phyloP scores from a whole-genome alignment of 2,888 invertebrate species.

The Parnassius glacialis region DNA sequence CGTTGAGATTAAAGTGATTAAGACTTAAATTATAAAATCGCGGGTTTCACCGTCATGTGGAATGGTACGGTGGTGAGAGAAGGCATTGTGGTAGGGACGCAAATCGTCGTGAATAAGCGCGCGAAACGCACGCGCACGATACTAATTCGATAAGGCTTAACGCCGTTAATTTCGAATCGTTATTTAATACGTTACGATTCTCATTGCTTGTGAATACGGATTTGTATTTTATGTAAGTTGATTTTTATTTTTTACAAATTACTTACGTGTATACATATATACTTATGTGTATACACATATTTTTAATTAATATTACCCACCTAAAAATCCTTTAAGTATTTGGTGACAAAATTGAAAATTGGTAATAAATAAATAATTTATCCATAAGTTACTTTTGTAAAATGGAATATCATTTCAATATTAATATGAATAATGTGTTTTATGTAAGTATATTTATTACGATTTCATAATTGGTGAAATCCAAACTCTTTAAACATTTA shows the following conservation, averaged over 20 bases:
- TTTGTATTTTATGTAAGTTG: conserved; percentile 7
- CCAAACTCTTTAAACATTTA: no score
- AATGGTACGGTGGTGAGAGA: conserved; percentile 25
- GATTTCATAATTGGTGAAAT: no score
- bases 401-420: no score
- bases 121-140: conserved; percentile 31
- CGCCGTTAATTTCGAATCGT: conserved; percentile 11
- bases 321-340: neutral
- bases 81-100: conserved; percentile 30
- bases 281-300: neutral
- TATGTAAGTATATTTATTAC: no score
- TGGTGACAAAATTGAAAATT: neutral
- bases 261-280: no score
- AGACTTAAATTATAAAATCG: conserved; percentile 11
- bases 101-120: conserved; percentile 30
- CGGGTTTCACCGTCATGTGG: conserved; percentile 16
- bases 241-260: neutral
- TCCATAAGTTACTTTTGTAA: no score
- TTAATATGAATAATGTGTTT: no score
- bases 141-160: conserved; percentile 3
- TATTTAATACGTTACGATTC: neutral
- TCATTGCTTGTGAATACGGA: conserved; percentile 8
- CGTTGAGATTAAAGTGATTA: conserved; percentile 5
- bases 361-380: no score
- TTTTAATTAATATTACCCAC: neutral